phyloP scores from a whole-genome alignment of 2,113 vertebrate species.

The Amazona guildingii region DNA sequence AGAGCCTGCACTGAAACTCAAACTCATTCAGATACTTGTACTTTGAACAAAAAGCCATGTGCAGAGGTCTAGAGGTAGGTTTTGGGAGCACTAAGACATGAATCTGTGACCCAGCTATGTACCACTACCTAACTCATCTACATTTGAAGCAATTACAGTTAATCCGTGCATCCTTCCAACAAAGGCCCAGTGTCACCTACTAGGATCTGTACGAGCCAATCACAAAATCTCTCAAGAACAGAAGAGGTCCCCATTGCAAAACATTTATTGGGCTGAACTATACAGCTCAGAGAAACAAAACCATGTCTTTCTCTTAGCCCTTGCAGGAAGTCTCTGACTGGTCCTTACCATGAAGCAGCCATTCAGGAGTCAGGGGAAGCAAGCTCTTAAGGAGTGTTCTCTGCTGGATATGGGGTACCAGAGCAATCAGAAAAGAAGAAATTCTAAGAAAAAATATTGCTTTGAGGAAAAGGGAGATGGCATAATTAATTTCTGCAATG shows the following conservation, averaged over 20 bases:
- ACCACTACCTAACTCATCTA: background rate
- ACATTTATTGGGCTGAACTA: background rate
- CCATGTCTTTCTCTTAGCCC: background rate
- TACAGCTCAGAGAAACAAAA: background rate
- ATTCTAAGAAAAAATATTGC: background rate
- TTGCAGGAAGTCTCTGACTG: background rate
- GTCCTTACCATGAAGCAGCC: background rate
- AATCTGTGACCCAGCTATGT: background rate
- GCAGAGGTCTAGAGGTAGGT: background rate
- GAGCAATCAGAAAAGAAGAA: background rate
- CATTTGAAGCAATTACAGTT: background rate
- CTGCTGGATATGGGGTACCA: background rate
- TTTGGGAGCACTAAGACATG: background rate
- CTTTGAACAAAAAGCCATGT: background rate
- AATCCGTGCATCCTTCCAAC: background rate
- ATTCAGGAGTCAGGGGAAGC: background rate
- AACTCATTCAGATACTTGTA: background rate
- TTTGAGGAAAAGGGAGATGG: background rate
- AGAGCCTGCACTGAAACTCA: background rate
- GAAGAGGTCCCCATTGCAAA: background rate
- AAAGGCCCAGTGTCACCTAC: background rate
- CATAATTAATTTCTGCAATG: background rate
- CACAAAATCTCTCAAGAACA: background rate
- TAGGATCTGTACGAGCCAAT: background rate
- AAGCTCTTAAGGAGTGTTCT: background rate